Percentiles rank a stretch among this genome's conserved stretches.
Evolutionary conservation across 2,888 invertebrate species (phyloP).

Genomic region (Zygogramma bicolorata): DNA sequence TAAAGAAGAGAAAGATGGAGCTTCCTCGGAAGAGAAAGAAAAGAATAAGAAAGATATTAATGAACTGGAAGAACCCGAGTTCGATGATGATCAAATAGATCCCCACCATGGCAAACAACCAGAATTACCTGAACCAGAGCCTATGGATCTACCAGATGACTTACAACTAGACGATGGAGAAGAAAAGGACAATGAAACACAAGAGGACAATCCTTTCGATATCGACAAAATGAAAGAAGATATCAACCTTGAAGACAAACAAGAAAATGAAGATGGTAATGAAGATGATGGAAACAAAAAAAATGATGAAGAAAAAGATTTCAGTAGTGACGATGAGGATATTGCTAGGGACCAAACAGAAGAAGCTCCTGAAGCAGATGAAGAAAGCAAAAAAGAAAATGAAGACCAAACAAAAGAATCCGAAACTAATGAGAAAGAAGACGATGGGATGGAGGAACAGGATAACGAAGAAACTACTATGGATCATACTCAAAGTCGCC

Average conservation of each 20-base stretch:
- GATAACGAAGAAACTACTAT: slow-evolving; percentile 59
- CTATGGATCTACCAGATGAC: slow-evolving; percentile 90
- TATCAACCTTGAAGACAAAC: slow-evolving; percentile 62
- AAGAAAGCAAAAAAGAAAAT: slow-evolving; percentile 42
- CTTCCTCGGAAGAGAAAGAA: slow-evolving; percentile 70
- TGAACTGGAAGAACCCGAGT: slow-evolving; percentile 84
- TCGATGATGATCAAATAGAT: slow-evolving; percentile 85
- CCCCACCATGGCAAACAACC: slow-evolving; percentile 85
- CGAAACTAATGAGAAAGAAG: slow-evolving; percentile 53
- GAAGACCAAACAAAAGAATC: slow-evolving; percentile 56
- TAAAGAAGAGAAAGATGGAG: slow-evolving; percentile 67
- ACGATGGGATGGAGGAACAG: slow-evolving; percentile 62
- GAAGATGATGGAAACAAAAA: slow-evolving; percentile 55
- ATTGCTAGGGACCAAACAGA: slow-evolving; percentile 52
- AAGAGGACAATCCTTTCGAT: slow-evolving; percentile 87
- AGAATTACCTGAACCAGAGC: slow-evolving; percentile 84
- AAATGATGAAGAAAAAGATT: slow-evolving; percentile 60
- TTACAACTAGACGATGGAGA: slow-evolving; percentile 82
- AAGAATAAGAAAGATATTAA: slow-evolving; percentile 77
- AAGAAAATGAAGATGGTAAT: slow-evolving; percentile 62
- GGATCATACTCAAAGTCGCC: slow-evolving; percentile 62
- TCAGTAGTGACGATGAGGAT: slow-evolving; percentile 61
- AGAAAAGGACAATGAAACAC: slow-evolving; percentile 73
- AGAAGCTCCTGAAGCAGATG: slow-evolving; percentile 43
- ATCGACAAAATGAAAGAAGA: slow-evolving; percentile 82